These are phyloP conservation scores for cattle (Bos taurus) DNA, from an alignment of 2,113 vertebrate genomes.

Conservation along the genomic window ARS-UCD2.0 NC_037348.1:36317501-36318000, in stretches of 20 bases:
- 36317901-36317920: not conserved
- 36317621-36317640: not conserved
- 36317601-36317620: not conserved
- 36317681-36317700: not conserved
- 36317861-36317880: conserved; percentile 20
- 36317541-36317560: not conserved
- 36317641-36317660: conserved; percentile 40
- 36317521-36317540: not conserved
- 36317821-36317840: conserved; percentile 22
- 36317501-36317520: not conserved
- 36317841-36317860: conserved; percentile 18
- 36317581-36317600: not conserved
- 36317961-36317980: not conserved
- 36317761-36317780: not conserved
- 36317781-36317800: conserved; percentile 30
- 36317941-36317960: not conserved
- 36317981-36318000: conserved; percentile 22
- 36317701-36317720: conserved; percentile 42
- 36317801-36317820: not conserved
- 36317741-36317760: conserved; percentile 10
- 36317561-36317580: not conserved
- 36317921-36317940: not conserved
- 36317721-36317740: conserved; percentile 40
- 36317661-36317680: not conserved
- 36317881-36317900: not conserved